Evolutionary conservation across 2,113 vertebrate genomes (phyloP).

Genomic region (Paedocypris sp.): DNA sequence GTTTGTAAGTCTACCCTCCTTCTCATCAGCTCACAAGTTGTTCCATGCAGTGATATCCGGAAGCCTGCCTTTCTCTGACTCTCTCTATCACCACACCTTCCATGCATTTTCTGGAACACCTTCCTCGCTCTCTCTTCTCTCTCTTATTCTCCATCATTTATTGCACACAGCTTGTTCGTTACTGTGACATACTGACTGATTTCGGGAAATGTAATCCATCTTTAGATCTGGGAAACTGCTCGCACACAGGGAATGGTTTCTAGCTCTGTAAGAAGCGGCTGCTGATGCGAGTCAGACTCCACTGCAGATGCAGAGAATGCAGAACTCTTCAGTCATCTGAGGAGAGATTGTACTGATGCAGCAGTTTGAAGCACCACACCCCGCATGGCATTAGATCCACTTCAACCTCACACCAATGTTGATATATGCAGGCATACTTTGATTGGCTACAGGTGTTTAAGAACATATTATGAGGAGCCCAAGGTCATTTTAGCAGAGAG

Average conservation of each 20-base stretch:
- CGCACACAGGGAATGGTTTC: too few species aligned
- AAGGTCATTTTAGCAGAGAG: slow-evolving; percentile 45
- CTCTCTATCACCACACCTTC: background rate
- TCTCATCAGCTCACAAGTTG: slow-evolving; percentile 30
- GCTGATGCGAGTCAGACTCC: slow-evolving; percentile 1
- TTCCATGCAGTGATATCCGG: slow-evolving; percentile 21
- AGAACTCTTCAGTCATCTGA: slow-evolving; percentile 23
- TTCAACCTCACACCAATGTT: too few species aligned
- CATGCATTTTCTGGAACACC: background rate
- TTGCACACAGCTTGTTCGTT: too few species aligned
- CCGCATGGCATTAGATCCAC: background rate
- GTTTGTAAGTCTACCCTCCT: slow-evolving; percentile 36
- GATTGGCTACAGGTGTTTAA: slow-evolving; percentile 8
- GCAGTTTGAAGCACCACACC: slow-evolving; percentile 14
- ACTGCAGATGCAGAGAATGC: slow-evolving; percentile 16
- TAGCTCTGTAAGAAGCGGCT: slow-evolving; percentile 6
- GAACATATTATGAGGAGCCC: slow-evolving; percentile 37
- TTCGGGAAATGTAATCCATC: too few species aligned
- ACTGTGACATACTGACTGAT: too few species aligned
- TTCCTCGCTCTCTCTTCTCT: background rate
- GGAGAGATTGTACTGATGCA: slow-evolving; percentile 7
- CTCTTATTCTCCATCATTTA: background rate
- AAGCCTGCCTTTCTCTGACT: background rate
- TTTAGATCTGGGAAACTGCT: too few species aligned
- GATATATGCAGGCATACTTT: background rate